A percentile compares a stretch with the other conserved stretches of the same genome.
These are phyloP conservation scores for Aurelia coerulea DNA, from an alignment of 30 jellyfish, hydroid and myxozoan genomes.

Conservation along the genomic window DNA sequence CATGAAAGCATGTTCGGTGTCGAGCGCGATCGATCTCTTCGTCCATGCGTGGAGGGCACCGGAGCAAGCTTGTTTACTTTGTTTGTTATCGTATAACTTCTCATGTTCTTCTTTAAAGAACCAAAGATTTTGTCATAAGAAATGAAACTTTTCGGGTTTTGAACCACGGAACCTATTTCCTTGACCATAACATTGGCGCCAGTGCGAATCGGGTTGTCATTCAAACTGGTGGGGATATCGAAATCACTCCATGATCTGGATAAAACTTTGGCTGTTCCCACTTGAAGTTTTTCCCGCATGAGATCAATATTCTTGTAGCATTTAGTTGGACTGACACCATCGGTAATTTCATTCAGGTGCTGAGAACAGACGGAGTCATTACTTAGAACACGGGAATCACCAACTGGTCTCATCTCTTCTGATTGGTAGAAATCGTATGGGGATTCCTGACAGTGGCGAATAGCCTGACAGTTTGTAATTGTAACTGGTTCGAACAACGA, in stretches of 20 bases:
- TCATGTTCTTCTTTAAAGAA: neutral
- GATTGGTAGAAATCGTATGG: neutral
- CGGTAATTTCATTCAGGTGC: neutral
- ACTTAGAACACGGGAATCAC: neutral
- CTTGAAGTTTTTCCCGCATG: constrained; percentile 54
- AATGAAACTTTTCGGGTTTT: neutral
- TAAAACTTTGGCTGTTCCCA: constrained; percentile 56
- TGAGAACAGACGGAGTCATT: neutral
- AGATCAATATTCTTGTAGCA: constrained; percentile 36
- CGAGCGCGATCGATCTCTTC: constrained; percentile 12
- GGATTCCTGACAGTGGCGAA: neutral
- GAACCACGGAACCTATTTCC: constrained; percentile 42
- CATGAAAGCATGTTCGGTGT: constrained; percentile 20
- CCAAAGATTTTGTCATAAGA: constrained; percentile 18
- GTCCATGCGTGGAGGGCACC: neutral
- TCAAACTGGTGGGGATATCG: neutral
- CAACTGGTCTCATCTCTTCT: neutral
- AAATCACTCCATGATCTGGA: constrained; percentile 59
- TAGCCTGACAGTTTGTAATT: neutral
- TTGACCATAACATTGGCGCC: constrained; percentile 38
- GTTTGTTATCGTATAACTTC: neutral
- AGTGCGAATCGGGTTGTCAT: constrained; percentile 12
- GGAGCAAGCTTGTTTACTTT: neutral
- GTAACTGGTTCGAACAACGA: constrained; percentile 74
- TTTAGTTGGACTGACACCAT: neutral